phyloP scores from a whole-genome alignment of 2,888 invertebrate genomes.

The Margaritifera margaritifera region DNA sequence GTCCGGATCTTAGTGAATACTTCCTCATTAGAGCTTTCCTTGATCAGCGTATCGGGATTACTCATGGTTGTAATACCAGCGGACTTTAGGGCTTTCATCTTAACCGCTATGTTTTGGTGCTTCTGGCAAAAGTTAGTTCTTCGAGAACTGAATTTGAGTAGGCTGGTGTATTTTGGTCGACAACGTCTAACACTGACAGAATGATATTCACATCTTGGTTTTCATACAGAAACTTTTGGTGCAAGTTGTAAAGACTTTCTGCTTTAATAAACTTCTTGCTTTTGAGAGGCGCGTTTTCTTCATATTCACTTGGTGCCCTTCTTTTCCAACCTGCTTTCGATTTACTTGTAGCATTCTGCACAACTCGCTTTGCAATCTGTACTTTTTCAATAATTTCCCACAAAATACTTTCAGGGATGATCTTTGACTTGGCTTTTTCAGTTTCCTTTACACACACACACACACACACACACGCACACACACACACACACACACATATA shows the following conservation, averaged over 20 bases:
- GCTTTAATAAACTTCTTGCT: too few relatives aligned
- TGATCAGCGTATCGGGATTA: constrained; percentile 15
- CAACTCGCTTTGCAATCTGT: too few relatives aligned
- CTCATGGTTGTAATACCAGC: constrained; percentile 14
- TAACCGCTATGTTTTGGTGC: constrained; percentile 29
- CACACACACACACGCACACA: too few relatives aligned
- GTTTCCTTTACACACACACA: too few relatives aligned
- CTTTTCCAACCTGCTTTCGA: too few relatives aligned
- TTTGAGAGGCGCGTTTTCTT: too few relatives aligned
- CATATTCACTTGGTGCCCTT: too few relatives aligned
- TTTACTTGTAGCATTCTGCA: too few relatives aligned
- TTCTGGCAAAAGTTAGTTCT: constrained; percentile 24
- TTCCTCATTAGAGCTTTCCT: constrained; percentile 4
- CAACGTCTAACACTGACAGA: constrained; percentile 22
- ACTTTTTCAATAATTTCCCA: too few relatives aligned
- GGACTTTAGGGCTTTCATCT: constrained; percentile 13
- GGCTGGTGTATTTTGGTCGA: constrained; percentile 19
- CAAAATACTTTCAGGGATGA: too few relatives aligned
- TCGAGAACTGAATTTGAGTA: constrained; percentile 11
- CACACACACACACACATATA: too few relatives aligned
- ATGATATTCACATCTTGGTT: constrained; percentile 24
- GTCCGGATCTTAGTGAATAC: constrained; percentile 2
- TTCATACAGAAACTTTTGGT: constrained; percentile 25
- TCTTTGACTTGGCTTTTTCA: too few relatives aligned
- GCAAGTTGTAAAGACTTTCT: constrained; percentile 13